These are phyloP conservation scores for Heteromormyrus szaboi DNA, from an alignment of 2,797 vertebrate genomes.

Conservation along the genomic window DNA sequence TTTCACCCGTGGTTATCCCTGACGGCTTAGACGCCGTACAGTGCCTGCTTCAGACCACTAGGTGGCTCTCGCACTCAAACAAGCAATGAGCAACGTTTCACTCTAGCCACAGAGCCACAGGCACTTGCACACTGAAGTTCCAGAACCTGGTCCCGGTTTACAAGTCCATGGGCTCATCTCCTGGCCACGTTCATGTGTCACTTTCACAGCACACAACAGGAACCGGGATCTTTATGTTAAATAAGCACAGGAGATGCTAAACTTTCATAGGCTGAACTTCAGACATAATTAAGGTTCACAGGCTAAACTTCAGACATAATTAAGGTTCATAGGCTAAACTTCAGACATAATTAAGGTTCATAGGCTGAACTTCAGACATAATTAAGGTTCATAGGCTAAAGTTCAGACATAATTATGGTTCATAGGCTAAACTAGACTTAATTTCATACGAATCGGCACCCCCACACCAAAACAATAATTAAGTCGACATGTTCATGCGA, in stretches of 20 bases:
- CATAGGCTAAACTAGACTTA: not conserved
- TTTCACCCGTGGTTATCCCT: slow-evolving; percentile 44
- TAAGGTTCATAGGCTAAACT: no score
- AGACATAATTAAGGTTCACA: not conserved
- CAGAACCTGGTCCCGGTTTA: not conserved
- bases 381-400: not conserved
- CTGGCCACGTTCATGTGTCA: not conserved
- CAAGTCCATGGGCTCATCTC: not conserved
- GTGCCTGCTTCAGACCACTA: slow-evolving; percentile 31
- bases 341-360: no score
- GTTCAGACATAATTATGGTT: not conserved
- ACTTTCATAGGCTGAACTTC: not conserved
- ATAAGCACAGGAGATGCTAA: not conserved
- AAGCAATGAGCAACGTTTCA: not conserved
- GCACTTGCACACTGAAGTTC: not conserved
- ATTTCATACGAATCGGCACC: not conserved
- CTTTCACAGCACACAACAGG: not conserved
- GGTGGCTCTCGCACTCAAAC: slow-evolving; percentile 38
- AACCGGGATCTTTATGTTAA: not conserved
- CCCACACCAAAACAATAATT: not conserved
- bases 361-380: no score
- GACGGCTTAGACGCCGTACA: not conserved
- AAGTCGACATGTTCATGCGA: not conserved
- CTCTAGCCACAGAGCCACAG: not conserved
- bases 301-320: no score